Percentiles rank a stretch among this genome's conserved stretches.
Evolutionary conservation across 2,888 invertebrate species (phyloP).

Genomic region (Eupithecia subfuscata): DNA sequence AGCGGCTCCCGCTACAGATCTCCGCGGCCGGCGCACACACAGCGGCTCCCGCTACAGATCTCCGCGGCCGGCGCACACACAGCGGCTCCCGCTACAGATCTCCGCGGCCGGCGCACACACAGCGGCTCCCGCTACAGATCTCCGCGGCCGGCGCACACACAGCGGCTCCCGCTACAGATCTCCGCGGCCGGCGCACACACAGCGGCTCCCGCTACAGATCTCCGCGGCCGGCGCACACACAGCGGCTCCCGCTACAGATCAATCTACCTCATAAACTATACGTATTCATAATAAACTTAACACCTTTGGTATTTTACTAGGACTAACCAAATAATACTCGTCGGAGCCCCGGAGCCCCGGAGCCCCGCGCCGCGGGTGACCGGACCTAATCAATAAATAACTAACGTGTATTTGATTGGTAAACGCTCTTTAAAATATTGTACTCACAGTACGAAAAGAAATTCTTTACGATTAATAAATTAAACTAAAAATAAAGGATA

Average conservation of each 20-base stretch:
- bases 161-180: too few relatives aligned
- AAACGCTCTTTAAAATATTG: slow-evolving; percentile 34
- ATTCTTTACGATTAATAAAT: slow-evolving; percentile 32
- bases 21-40: slow-evolving; percentile 3
- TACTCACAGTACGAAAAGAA: slow-evolving; percentile 45
- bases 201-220: too few relatives aligned
- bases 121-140: slow-evolving; percentile 46
- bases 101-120: slow-evolving; percentile 3
- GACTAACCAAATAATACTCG: slow-evolving; percentile 61
- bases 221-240: slow-evolving; percentile 37
- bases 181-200: too few relatives aligned
- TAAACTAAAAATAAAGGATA: slow-evolving; percentile 37
- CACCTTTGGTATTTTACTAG: slow-evolving; percentile 65
- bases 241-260: slow-evolving; percentile 29
- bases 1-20: slow-evolving; percentile 29
- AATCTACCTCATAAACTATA: slow-evolving; percentile 41
- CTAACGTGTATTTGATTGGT: slow-evolving; percentile 24
- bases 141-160: too few relatives aligned
- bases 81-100: slow-evolving; percentile 29
- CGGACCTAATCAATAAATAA: slow-evolving; percentile 20
- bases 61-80: slow-evolving; percentile 3
- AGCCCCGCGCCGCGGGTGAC: slow-evolving; percentile 3
- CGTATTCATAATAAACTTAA: slow-evolving; percentile 55
- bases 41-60: slow-evolving; percentile 29
- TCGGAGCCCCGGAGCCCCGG: slow-evolving; percentile 14